Base-by-base conservation (phyloP, 64 coral and sea anemone genomes). In the Catalaphyllia jardinei region DNA sequence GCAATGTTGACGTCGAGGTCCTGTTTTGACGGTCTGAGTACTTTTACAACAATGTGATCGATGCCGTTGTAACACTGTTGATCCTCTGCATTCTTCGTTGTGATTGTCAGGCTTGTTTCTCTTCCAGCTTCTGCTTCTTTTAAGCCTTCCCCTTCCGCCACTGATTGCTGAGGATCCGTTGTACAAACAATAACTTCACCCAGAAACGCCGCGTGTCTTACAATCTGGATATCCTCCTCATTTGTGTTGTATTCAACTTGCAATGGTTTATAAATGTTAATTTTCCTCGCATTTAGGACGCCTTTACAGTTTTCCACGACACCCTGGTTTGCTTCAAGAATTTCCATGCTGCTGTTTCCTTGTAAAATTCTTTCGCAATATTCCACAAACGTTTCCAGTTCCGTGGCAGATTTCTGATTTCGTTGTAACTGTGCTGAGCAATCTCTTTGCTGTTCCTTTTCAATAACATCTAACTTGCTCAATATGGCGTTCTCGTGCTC, bases 1-100 rank as follows among this genome's bases (percentile, higher is more conserved):
- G 12, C 38, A 46, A 78, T 20, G 16, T 29, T 51, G 4, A n/a
- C 30, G 16, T 49, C 27, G 11, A 65, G 10, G 12, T 79, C 22
- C 14, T 89, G 59, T 61, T 60, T 62, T 20, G 38, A 35, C 6
- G 28, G 74, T 14, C 38, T 29, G 3, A 2, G 10, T 7, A 89
- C 24, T 52, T 16, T 64, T 0, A 79, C 39, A 20, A 33, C n/a
- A 29, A 89, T 52, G 4, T n/a, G 28, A 14, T 79, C 87, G 35
- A 79, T 25, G 29, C 64, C 29, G 29, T 76, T 16, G 42, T 89
- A 79, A 52, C 76, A 79, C 20, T 51, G 8, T 1, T 79, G 25
- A 55, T 62, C 87, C 19, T 79, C 18, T 67, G 31, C 4, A 89
- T 89, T 46, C 69, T 51, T 65, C 7, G 87, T 89, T 1, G 63